Evolutionary conservation across 2,797 vertebrate species (phyloP).

Genomic region (Anomalospiza imberbis): DNA sequence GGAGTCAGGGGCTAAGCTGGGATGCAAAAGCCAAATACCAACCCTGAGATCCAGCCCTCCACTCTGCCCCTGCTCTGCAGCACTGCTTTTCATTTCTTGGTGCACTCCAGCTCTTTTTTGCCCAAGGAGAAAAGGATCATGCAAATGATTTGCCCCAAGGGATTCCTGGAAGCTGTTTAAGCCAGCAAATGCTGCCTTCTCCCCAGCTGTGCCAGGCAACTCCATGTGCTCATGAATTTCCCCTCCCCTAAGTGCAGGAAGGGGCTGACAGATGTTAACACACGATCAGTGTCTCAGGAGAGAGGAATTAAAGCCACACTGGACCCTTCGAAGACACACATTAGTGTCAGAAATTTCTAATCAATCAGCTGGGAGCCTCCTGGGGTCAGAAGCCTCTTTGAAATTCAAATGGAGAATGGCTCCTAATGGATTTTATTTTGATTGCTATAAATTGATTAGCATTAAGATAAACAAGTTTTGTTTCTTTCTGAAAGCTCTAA

Average conservation of each 20-base stretch:
- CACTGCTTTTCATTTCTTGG: neutral
- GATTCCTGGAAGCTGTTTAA: slow-evolving; percentile 55
- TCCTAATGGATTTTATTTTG: slow-evolving; percentile 76
- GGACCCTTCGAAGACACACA: slow-evolving; percentile 63
- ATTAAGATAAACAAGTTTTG: slow-evolving; percentile 64
- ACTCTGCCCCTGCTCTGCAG: neutral
- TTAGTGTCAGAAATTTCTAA: slow-evolving; percentile 77
- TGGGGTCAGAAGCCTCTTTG: slow-evolving; percentile 68
- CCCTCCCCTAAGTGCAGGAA: slow-evolving; percentile 7
- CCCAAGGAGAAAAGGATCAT: slow-evolving; percentile 43
- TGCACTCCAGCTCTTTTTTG: neutral
- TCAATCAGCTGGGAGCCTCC: slow-evolving; percentile 71
- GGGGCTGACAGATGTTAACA: slow-evolving; percentile 71
- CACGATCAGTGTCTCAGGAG: slow-evolving; percentile 66
- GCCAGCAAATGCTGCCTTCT: neutral
- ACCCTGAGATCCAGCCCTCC: neutral
- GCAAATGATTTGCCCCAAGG: slow-evolving; percentile 38
- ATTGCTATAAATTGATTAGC: slow-evolving; percentile 74
- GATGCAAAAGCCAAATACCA: neutral
- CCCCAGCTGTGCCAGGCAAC: slow-evolving; percentile 65
- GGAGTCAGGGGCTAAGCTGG: neutral
- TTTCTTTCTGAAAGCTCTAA: slow-evolving; percentile 57
- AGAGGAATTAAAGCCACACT: slow-evolving; percentile 55
- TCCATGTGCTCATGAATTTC: slow-evolving; percentile 51
- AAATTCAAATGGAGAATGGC: slow-evolving; percentile 59